phyloP scores from a whole-genome alignment of 2,113 vertebrate species.

The Grammomys dolichurus region DNA sequence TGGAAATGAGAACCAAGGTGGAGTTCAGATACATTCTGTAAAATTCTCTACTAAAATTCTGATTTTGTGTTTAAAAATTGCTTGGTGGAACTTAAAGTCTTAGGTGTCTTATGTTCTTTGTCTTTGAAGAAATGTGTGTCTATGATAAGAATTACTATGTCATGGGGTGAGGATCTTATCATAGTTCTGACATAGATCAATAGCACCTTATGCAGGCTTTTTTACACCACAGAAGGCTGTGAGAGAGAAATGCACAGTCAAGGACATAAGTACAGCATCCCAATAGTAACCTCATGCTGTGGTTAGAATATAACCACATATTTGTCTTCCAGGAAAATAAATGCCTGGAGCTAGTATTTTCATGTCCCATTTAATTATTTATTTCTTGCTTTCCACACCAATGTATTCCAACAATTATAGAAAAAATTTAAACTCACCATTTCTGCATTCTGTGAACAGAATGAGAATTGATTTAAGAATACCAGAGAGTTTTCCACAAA shows the following conservation, averaged over 20 bases:
- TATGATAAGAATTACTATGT: slow-evolving; percentile 76
- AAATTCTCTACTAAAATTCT: slow-evolving; percentile 70
- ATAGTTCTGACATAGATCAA: slow-evolving; percentile 80
- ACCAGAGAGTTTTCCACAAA: background rate
- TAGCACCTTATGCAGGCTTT: slow-evolving; percentile 48
- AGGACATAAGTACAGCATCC: slow-evolving; percentile 67
- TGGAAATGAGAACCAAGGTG: slow-evolving; percentile 64
- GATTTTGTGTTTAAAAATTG: slow-evolving; percentile 75
- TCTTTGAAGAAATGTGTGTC: slow-evolving; percentile 70
- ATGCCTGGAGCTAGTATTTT: background rate
- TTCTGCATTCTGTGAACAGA: background rate
- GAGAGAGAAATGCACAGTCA: slow-evolving; percentile 73
- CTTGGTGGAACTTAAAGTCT: slow-evolving; percentile 71
- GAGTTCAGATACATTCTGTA: slow-evolving; percentile 66
- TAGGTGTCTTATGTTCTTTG: slow-evolving; percentile 72
- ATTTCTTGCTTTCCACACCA: slow-evolving; percentile 44
- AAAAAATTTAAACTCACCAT: slow-evolving; percentile 30
- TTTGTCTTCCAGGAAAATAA: background rate
- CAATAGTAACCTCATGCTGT: slow-evolving; percentile 58
- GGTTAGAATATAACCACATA: slow-evolving; percentile 13
- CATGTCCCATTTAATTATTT: background rate
- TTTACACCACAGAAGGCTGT: slow-evolving; percentile 51
- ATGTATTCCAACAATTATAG: slow-evolving; percentile 36
- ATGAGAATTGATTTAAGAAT: slow-evolving; percentile 38
- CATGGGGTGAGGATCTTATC: slow-evolving; percentile 72